These are phyloP conservation scores for Nasonovia ribisnigri DNA, from an alignment of 2,888 invertebrate species.

Conservation along the genomic window DNA sequence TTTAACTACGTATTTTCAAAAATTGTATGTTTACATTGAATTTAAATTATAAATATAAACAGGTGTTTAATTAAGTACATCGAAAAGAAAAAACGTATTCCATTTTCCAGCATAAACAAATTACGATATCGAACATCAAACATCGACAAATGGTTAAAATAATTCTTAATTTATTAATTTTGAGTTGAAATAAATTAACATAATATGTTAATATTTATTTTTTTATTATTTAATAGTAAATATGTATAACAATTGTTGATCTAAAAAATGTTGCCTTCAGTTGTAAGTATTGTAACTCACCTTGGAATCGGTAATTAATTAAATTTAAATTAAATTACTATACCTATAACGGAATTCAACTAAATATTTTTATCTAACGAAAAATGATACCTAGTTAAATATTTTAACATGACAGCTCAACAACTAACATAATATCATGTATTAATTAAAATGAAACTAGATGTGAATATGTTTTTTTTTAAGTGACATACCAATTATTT, in stretches of 20 bases:
- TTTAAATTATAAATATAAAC: not conserved
- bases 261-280: not conserved
- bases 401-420: not conserved
- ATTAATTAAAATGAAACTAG: not conserved
- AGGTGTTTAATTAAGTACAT: not conserved
- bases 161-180: not conserved
- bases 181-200: not conserved
- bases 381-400: not conserved
- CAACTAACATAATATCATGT: not conserved
- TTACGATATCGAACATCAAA: not conserved
- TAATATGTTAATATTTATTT: not conserved
- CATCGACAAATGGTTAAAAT: not conserved
- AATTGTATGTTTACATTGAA: not conserved
- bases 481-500: constrained; percentile 1
- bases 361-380: not conserved
- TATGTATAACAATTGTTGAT: not conserved
- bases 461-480: constrained; percentile 1
- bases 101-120: not conserved
- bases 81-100: not conserved
- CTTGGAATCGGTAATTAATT: not conserved
- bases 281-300: not conserved
- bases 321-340: not conserved
- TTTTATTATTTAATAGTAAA: not conserved
- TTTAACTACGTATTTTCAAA: not conserved
- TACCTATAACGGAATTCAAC: not conserved